Percentiles rank a stretch among this genome's conserved stretches.
These are phyloP conservation scores for Mola mola DNA, from an alignment of 2,113 vertebrate species.

Conservation along the genomic window DNA sequence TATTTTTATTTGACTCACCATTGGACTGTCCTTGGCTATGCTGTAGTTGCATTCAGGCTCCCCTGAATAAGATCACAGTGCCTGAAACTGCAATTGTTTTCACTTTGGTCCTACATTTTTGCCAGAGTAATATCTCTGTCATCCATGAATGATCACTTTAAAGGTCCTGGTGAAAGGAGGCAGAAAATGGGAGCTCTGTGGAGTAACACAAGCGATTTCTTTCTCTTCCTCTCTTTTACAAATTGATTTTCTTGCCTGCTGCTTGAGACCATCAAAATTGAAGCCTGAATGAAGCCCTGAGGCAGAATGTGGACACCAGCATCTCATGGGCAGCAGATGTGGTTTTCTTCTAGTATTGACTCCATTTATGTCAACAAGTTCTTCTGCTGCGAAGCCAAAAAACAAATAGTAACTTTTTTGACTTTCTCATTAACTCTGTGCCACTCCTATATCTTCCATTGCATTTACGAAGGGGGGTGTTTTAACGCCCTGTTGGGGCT, in stretches of 20 bases:
- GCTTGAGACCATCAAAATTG: constrained; percentile 4
- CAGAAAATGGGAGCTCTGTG: constrained; percentile 13
- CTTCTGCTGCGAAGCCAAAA: too few relatives aligned
- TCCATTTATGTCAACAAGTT: background rate
- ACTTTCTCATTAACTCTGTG: too few relatives aligned
- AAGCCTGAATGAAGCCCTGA: background rate
- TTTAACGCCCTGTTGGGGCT: too few relatives aligned
- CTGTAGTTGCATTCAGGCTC: constrained; percentile 36
- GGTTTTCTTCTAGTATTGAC: background rate
- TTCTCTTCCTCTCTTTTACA: background rate
- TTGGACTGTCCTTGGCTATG: constrained; percentile 27
- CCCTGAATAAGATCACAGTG: too few relatives aligned
- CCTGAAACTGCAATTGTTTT: too few relatives aligned
- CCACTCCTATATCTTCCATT: too few relatives aligned
- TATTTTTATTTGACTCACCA: too few relatives aligned
- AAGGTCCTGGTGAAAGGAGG: constrained; percentile 24
- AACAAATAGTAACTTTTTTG: too few relatives aligned
- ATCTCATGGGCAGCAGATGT: background rate
- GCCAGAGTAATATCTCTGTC: constrained; percentile 18
- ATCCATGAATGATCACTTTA: constrained; percentile 27
- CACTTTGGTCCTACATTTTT: too few relatives aligned
- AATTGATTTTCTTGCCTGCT: constrained; percentile 22
- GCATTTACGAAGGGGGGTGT: too few relatives aligned
- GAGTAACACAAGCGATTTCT: background rate
- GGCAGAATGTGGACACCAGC: background rate